These are phyloP conservation scores for Aphodius granarius DNA, from an alignment of 2,888 invertebrate genomes.

Conservation along the genomic window DNA sequence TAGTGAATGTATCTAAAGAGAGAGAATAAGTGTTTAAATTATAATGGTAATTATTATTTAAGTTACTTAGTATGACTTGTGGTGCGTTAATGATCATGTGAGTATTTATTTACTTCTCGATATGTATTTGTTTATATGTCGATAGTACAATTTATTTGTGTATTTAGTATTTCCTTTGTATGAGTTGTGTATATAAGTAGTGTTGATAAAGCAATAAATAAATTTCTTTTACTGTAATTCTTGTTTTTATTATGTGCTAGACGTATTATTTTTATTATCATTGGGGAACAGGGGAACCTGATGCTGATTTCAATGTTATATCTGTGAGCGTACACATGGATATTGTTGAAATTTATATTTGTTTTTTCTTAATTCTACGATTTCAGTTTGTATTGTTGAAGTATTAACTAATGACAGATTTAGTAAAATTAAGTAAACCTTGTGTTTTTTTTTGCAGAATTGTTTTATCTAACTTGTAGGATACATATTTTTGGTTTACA, in stretches of 20 bases:
- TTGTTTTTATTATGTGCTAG: not conserved
- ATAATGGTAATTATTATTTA: not conserved
- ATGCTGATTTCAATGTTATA: too few relatives aligned
- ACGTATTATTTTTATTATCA: not conserved
- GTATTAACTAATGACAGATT: too few relatives aligned
- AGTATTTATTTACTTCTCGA: conserved; percentile 3
- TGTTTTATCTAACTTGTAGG: too few relatives aligned
- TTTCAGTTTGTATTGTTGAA: too few relatives aligned
- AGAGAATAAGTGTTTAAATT: not conserved
- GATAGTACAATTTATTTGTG: conserved; percentile 15
- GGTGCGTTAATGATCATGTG: not conserved
- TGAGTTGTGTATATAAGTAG: conserved; percentile 24
- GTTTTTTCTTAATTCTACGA: too few relatives aligned
- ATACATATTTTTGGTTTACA: too few relatives aligned
- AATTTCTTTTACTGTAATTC: conserved; percentile 17
- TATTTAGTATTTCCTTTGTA: conserved; percentile 24
- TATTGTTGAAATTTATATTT: too few relatives aligned
- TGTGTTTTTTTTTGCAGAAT: too few relatives aligned
- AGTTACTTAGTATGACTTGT: not conserved
- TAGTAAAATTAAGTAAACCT: too few relatives aligned
- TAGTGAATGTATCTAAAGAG: not conserved
- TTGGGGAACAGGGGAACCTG: not conserved
- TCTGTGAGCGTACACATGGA: too few relatives aligned
- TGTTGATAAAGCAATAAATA: conserved; percentile 24
- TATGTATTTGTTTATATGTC: not conserved